Evolutionary conservation across 2,113 vertebrate genomes (phyloP), one percentile per base, ranked within the genome.

Genomic region (Aptenodytes forsteri): DNA sequence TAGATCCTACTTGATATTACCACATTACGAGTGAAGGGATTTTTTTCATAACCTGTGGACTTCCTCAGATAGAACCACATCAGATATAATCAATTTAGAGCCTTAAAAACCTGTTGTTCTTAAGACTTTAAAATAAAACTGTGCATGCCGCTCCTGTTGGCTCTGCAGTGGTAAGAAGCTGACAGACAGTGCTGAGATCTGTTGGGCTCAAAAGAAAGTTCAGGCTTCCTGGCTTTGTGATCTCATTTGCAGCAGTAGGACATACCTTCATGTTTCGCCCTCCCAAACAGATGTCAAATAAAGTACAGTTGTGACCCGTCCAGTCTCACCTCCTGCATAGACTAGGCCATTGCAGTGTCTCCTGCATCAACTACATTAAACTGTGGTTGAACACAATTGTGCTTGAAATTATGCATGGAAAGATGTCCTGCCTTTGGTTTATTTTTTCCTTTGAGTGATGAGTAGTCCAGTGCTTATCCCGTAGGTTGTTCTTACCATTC

Each of bases 111-210:
- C 61, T 87, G 55, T 76, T 95, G 55, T 87, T 94, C 71, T 36
- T 44, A 94, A 86, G 67, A 91, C 69, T 89, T 92, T 65, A 90
- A 95, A 93, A 92, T 90, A 90, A 95, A 94, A 77, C 52, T 46
- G 6, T 84, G 65, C 46, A 0, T 66, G 27, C 62, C 3, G 4
- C 54, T 86, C 8, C 70, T 66, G 6, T 65, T 91, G 36, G 44
- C 72, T 89, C 62, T 94, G 82, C 59, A 8, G 18, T 75, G 77
- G 36, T 71, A 84, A 87, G 64, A 95, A 78, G 46, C 75, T 56
- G 81, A 71, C 36, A 91, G 82, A 73, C 65, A 85, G 76, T 90
- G 46, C 50, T 85, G 90, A 83, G 70, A 83, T 88, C 49, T 80
- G 30, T 25, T 85, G 27, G 36, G 62, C 83, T 93, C 20, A 46